Evolutionary conservation across 2,113 vertebrate species (phyloP).

Genomic region (Anser cygnoides): DNA sequence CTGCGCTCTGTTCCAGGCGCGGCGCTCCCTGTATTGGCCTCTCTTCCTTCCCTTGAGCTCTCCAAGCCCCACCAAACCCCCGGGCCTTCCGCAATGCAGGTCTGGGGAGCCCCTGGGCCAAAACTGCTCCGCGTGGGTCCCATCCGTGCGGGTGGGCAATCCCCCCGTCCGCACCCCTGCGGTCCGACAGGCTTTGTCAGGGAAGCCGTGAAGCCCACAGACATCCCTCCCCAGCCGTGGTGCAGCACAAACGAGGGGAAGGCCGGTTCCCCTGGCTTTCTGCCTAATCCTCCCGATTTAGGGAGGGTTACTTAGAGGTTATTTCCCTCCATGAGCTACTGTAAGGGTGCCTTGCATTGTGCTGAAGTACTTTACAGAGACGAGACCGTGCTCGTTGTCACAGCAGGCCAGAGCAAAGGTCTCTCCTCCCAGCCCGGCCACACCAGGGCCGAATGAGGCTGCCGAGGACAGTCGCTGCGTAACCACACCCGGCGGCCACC

Average conservation of each 20-base stretch:
- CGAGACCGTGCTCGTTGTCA: background rate
- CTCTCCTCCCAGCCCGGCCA: background rate
- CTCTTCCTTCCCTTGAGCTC: background rate
- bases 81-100: background rate
- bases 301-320: too few species aligned
- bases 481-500: background rate
- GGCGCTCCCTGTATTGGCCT: background rate
- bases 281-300: too few species aligned
- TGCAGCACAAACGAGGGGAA: background rate
- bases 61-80: background rate
- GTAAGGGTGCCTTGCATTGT: too few species aligned
- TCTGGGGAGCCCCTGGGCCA: background rate
- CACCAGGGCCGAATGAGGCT: background rate
- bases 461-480: fast-evolving
- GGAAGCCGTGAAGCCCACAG: background rate
- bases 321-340: background rate
- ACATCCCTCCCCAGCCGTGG: too few species aligned
- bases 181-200: background rate
- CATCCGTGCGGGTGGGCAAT: background rate
- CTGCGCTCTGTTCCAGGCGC: background rate
- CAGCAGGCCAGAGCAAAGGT: too few species aligned
- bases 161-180: too few species aligned
- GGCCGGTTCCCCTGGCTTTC: background rate
- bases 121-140: background rate
- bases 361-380: background rate